Base-by-base conservation (phyloP, 1,140 invertebrate genomes). In the Danaus melanippus region DNA sequence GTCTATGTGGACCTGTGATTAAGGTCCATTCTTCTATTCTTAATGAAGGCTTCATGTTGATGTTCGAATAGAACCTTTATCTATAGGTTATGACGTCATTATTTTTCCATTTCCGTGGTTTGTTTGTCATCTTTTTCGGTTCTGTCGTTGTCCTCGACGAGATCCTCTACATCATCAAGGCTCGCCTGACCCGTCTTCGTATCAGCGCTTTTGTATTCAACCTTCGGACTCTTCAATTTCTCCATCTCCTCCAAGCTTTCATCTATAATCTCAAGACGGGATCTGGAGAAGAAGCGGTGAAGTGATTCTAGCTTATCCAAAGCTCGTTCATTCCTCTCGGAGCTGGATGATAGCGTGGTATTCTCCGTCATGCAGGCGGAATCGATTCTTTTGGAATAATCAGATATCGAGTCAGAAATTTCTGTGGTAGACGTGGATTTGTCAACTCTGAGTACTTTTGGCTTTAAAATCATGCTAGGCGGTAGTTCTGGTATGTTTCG, bases 401-500 rank as follows among this genome's bases (percentile, higher is more conserved):
- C 81, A 0, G 75, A 77, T 45, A 74, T 50, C 0, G 77, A 80
- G 42, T 84, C 80, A 0, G 79, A 78, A 53, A 84, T 82, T 50
- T 86, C 81, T 0, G 74, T 79, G 10, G 83, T 86, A 1, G 81
- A 86, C 10, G 83, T 86, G 0, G 83, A 76, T 58, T 79, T 83
- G 49, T 84, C 79, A 3, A 86, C 58, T 73, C 62, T 77, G 3
- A 65, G 8, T 0, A 86, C 74, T 64, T 71, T 80, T 0, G 83
- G 81, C 50, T 84, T 84, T 9, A 81, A 67, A 5, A 84, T 79
- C 71, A 81, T 72, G 45, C 81, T 84, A 9, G 76, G 78, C 1
- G 83, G 83, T 46, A 86, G 63, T 51, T 86, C 83, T 12, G 83
- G 83, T 15, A 86, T 86, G n/a, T 74, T 79, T 48, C 83, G 67